Conservation (phyloP, 2,888 invertebrate species). For the Volucella zonaria region DNA sequence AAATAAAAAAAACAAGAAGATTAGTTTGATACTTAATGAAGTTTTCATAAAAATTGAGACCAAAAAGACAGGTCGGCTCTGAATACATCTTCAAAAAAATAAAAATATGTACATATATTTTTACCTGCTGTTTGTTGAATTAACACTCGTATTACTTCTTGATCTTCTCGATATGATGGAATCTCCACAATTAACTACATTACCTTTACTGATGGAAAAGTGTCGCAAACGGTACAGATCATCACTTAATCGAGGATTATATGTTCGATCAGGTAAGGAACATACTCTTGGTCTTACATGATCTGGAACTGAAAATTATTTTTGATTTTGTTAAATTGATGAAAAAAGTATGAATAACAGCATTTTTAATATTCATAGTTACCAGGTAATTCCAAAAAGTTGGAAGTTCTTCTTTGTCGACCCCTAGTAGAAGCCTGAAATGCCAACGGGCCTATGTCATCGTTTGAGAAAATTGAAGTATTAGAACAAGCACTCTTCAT, state of each 20-base stretch:
- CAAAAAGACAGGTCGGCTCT: too few relatives aligned
- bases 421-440: conserved; percentile 91
- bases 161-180: conserved; percentile 93
- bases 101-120: conserved; percentile 68
- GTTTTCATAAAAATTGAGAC: neutral
- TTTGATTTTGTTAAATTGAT: neutral
- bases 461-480: conserved; percentile 87
- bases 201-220: conserved; percentile 94
- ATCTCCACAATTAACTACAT: conserved; percentile 94
- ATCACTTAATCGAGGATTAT: conserved; percentile 92
- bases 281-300: conserved; percentile 92
- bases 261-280: conserved; percentile 92
- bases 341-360: neutral
- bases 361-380: conserved; percentile 76
- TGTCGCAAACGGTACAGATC: conserved; percentile 92
- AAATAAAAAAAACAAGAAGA: conserved; percentile 23
- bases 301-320: conserved; percentile 87
- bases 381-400: conserved; percentile 94
- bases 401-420: conserved; percentile 91
- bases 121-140: conserved; percentile 92
- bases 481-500: conserved; percentile 87
- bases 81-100: neutral
- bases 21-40: neutral
- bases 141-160: conserved; percentile 93
- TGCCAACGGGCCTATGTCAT: conserved; percentile 91